Evolutionary conservation across 1,140 invertebrate species (phyloP), one percentile per base, ranked within the genome.

Genomic region (Drosophila kepulauana): DNA sequence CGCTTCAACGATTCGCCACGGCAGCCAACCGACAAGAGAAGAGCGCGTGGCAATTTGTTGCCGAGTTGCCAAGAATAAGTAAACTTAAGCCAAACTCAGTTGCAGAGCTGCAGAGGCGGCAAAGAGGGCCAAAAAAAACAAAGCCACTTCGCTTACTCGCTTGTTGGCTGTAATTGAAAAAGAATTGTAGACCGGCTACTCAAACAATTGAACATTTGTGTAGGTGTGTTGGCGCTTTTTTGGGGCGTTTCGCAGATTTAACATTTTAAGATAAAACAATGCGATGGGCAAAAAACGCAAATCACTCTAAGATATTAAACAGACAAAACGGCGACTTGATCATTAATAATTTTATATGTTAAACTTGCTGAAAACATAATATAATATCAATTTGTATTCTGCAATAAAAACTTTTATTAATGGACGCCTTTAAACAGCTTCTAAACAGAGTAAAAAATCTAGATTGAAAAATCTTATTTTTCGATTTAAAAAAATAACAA

Each of bases 1-100:
- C 85, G 84, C 84, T 84, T 89, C 85, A 88, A 87, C 69, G 74
- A 88, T 84, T 88, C 64, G 66, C 73, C 46, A 84, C 70, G 74
- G 77, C 66, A 78, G 58, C 54, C 35, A 4, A 56, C 43, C 7
- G 58, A 52, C 15, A 59, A 62, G 33, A 57, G n/a, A 48, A 52
- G 67, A 77, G 49, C 67, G 81, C 69, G 73, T 62, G 67, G 52
- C 76, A 67, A 76, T 68, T 51, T 67, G 43, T 51, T 67, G 43
- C 57, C 16, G 38, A 61, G 52, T 49, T 57, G 13, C 25, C 41
- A 48, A 76, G 72, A 52, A 79, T 59, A 61, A 46, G 4, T 16
- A 16, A 38, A 35, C 25, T 28, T 52, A 38, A 38, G 35, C 7
- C 33, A 33, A 33, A 54, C n/a, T 10, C 38, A 41, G 0, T 43